These are phyloP conservation scores for Daubentonia madagascariensis DNA, from an alignment of 2,113 vertebrate genomes.

Conservation along the genomic window DNA sequence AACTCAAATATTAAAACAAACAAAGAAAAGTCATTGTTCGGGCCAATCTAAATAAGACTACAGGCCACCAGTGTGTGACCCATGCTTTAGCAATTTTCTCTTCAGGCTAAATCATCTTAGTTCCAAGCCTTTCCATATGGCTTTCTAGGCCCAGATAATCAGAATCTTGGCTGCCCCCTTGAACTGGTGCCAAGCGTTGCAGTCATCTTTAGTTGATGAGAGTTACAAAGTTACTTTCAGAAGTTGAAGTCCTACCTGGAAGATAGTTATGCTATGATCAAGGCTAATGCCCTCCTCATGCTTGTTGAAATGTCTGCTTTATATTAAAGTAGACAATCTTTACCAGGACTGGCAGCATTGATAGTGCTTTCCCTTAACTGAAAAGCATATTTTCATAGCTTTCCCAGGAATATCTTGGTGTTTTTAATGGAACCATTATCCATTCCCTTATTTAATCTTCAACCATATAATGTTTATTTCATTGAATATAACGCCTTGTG, in stretches of 20 bases:
- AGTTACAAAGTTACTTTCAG: slow-evolving; percentile 24
- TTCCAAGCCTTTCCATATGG: background rate
- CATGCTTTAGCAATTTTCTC: background rate
- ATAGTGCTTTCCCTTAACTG: slow-evolving; percentile 66
- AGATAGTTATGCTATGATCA: slow-evolving; percentile 23
- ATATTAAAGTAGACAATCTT: background rate
- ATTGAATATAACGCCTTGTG: slow-evolving; percentile 19
- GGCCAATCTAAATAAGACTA: background rate
- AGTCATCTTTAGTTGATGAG: background rate
- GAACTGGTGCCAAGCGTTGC: background rate
- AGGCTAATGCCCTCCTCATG: slow-evolving; percentile 29
- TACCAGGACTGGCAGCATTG: background rate
- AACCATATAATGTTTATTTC: slow-evolving; percentile 55
- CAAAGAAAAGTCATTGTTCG: background rate
- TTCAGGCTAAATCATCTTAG: background rate
- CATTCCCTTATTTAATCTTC: slow-evolving; percentile 59
- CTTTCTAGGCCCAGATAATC: background rate
- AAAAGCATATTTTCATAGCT: slow-evolving; percentile 61
- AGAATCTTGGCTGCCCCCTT: background rate
- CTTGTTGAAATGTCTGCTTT: slow-evolving; percentile 34
- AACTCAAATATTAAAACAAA: slow-evolving; percentile 27
- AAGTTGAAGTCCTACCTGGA: background rate
- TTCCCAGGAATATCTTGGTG: slow-evolving; percentile 46
- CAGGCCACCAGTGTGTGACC: background rate
- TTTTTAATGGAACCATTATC: slow-evolving; percentile 54